Evolutionary conservation across 2,113 vertebrate species (phyloP).

Genomic region (Illadopsis cleaveri): DNA sequence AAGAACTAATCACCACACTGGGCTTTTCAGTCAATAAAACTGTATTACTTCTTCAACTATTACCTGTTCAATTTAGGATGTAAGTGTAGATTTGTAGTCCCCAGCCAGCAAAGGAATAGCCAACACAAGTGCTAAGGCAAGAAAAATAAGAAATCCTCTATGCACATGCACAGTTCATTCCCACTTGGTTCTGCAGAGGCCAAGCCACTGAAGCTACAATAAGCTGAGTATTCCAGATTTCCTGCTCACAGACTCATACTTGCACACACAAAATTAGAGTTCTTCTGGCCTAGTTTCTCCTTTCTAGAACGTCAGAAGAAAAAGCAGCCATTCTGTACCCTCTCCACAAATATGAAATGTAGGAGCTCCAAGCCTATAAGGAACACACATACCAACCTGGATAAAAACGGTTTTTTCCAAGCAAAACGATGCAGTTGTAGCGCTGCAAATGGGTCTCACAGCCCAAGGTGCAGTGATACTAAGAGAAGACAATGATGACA

Average conservation of each 20-base stretch:
- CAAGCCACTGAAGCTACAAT: neutral
- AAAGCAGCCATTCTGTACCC: neutral
- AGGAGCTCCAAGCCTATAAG: neutral
- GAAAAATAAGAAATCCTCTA: neutral
- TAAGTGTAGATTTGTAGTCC: neutral
- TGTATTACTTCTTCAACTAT: neutral
- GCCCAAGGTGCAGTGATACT: neutral
- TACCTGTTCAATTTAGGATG: neutral
- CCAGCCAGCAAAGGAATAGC: neutral
- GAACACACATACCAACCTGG: neutral
- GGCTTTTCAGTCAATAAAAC: constrained; percentile 28
- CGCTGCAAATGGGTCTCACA: neutral
- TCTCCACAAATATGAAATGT: neutral
- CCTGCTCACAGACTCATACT: neutral
- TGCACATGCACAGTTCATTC: neutral
- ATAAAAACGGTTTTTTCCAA: neutral
- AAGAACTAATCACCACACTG: neutral
- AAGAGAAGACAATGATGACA: neutral
- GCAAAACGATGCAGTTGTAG: neutral
- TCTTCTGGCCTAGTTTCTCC: neutral
- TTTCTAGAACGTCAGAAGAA: neutral
- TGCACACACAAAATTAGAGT: neutral
- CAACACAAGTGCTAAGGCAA: neutral
- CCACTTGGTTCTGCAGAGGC: neutral
- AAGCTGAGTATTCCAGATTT: neutral